phyloP scores from a whole-genome alignment of 2,113 vertebrate species.

The Dolichotis patagonum region DNA sequence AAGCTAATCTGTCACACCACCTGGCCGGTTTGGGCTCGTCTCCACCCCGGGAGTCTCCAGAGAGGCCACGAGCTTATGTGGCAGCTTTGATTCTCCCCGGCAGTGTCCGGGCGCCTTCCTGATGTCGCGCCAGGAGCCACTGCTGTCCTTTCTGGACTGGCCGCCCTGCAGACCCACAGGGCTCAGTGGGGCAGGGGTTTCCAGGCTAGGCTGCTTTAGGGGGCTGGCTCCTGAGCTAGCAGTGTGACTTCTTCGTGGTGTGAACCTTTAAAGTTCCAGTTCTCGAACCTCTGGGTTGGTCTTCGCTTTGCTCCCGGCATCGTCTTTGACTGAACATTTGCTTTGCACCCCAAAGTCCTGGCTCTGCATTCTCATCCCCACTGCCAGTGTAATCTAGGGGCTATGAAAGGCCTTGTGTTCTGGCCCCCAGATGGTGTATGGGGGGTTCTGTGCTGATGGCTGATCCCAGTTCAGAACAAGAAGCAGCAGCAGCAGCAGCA shows the following conservation, averaged over 20 bases:
- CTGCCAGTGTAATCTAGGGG: background rate
- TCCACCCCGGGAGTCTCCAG: constrained; percentile 49
- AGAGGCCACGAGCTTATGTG: constrained; percentile 72
- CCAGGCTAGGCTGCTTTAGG: background rate
- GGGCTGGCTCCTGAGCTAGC: background rate
- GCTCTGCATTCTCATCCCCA: rapidly evolving
- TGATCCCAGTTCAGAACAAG: constrained; percentile 47
- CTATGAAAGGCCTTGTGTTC: background rate
- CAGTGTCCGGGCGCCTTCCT: constrained; percentile 76
- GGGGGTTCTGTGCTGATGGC: constrained; percentile 6
- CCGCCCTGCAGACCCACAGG: constrained; percentile 37
- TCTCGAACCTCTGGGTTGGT: background rate
- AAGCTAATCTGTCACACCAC: constrained; percentile 74
- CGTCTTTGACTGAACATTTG: background rate
- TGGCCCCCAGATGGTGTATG: background rate
- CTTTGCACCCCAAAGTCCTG: background rate
- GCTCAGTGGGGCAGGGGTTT: background rate
- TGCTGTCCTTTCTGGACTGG: background rate
- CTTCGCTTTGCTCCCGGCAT: background rate
- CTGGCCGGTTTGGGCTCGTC: constrained; percentile 56
- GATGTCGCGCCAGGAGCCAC: background rate
- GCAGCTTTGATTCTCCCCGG: constrained; percentile 78
- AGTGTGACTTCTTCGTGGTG: background rate
- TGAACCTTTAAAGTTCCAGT: constrained; percentile 9
- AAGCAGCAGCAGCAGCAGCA: background rate